Evolutionary conservation across 2,797 vertebrate species (phyloP), one percentile per base, ranked within the genome.

Genomic region (Ammospiza maritima): DNA sequence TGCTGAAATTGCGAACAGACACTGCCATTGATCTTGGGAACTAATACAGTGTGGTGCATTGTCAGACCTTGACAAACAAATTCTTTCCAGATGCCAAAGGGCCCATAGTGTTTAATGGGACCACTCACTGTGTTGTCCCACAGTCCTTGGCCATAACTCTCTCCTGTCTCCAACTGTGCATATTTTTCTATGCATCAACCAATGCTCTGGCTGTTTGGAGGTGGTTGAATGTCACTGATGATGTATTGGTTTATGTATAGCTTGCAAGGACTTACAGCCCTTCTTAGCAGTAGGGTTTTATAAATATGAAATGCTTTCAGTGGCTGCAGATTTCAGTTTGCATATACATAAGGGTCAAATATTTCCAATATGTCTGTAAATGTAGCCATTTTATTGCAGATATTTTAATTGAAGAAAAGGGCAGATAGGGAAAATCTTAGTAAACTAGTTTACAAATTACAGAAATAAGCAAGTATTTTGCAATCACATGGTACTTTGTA

Each of bases 21-120:
- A 4, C 71, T 67, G 47, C 42, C 67, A n/a, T n/a, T 93, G 90
- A 90, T 82, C 64, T 58, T 77, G 22, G n/a, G 53, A 88, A 60
- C 71, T 73, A 79, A 82, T 60, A 66, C 17, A 45, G 56, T 18
- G 13, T 29, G 13, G 9, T 90, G 61, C 74, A 88, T 42, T 90
- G 77, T 50, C 83, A 93, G 91, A 58, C 79, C 66, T 86, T 90
- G 94, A 90, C 84, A 96, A 81, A 72, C 13, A 90, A 84, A 88
- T 69, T 20, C 50, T 83, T 91, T 73, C 77, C 42, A 73, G 32
- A 67, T 73, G 60, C 56, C 62, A 81, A 93, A 91, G 60, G 82
- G 73, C 26, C 36, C 19, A 18, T 26, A 42, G 32, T 7, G 2
- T 85, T 85, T 93, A 85, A 88, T 60, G 38, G 75, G 89, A 69